phyloP scores from a whole-genome alignment of 2,797 vertebrate species.

The Muraenolepis orangiensis region DNA sequence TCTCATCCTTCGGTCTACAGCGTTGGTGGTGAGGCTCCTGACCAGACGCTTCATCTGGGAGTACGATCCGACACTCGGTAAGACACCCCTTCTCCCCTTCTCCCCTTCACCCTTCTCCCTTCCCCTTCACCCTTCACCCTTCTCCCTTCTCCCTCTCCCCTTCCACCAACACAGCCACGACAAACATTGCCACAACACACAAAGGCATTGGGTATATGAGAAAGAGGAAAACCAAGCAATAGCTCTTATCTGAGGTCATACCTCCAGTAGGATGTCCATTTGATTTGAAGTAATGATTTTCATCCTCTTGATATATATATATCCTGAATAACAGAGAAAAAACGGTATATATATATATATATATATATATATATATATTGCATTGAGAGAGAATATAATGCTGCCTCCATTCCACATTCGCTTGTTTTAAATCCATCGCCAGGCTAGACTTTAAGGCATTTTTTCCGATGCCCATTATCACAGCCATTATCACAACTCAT shows the following conservation, averaged over 20 bases:
- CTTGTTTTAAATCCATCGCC: not conserved
- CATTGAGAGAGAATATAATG: not conserved
- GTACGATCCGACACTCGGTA: conserved; percentile 95
- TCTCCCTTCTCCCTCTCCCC: too few relatives aligned
- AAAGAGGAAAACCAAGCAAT: not conserved
- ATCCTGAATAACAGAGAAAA: not conserved
- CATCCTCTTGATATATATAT: not conserved
- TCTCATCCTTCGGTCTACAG: conserved; percentile 64
- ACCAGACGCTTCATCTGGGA: conserved; percentile 99
- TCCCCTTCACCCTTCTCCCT: too few relatives aligned
- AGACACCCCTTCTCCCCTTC: conserved; percentile 42
- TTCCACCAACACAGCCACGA: too few relatives aligned
- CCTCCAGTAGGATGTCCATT: too few relatives aligned
- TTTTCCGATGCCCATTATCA: not conserved
- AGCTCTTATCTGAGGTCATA: not conserved
- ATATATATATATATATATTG: too few relatives aligned
- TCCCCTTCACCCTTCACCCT: too few relatives aligned
- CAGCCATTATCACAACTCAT: not conserved
- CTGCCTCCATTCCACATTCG: too few relatives aligned
- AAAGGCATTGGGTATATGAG: too few relatives aligned
- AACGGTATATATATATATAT: too few relatives aligned
- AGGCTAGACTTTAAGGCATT: not conserved
- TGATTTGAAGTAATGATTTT: not conserved
- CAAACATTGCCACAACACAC: too few relatives aligned
- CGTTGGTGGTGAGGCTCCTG: conserved; percentile 92